Evolutionary conservation across 2,113 vertebrate species (phyloP), one percentile per base, ranked within the genome.

Genomic region (Coracopsis vasa): DNA sequence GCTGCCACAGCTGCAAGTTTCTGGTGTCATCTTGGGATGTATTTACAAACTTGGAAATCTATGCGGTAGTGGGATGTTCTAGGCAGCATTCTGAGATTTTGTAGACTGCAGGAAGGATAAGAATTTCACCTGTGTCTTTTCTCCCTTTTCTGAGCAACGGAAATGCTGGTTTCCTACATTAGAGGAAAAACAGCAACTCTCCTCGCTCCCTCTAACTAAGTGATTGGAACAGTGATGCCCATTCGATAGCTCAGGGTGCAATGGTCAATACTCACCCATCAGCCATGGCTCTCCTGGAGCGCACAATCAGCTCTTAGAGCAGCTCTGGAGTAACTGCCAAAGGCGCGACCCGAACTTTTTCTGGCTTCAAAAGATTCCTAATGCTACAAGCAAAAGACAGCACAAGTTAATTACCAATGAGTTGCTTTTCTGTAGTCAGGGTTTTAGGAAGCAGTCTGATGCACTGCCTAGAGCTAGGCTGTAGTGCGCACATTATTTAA

Each of bases 271-370:
- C 73, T 78, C 44, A 19, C 58, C 41, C 20, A 39, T 24, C 14
- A 33, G 8, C 16, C 42, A 48, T 16, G 1, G 45, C 1, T 1
- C 27, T 82, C 56, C 62, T 37, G 29, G 44, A 31, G 35, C 17
- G 45, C 61, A 13, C 8, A 0, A 51, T 62, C 13, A 4, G 17
- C 6, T 61, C 47, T 39, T 19, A 71, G 39, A 86, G n/a, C 31
- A 31, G 47, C 45, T 64, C 58, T 42, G n/a, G 13, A 74, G 25
- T 35, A 77, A 66, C 19, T 23, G 12, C 39, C 44, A 47, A 35
- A 35, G 8, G 35, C 0, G 0, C 1, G 1, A 61, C 47, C 35
- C 15, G 4, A 73, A 56, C 20, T 47, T 77, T 1, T 39, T 35
- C 54, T 61, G 70, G 10, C 31, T 92, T 88, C 78, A 23, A 15